Evolutionary conservation across 92 coral and sea anemone species (phyloP).

Genomic region (Zoanthus sansibaricus): DNA sequence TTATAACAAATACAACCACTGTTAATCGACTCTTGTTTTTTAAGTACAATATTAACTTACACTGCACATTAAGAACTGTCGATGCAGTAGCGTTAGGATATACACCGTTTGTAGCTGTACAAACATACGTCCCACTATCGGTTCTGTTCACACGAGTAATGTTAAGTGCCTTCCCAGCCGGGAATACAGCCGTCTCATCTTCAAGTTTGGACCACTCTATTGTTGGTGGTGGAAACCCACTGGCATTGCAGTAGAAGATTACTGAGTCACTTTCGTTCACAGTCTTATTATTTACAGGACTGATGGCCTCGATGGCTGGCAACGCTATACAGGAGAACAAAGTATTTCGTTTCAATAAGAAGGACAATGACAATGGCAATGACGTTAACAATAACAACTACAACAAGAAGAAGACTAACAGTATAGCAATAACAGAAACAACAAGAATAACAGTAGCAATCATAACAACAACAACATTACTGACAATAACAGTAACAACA

Average conservation of each 20-base stretch:
- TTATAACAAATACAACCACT: neutral
- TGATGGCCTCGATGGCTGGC: conserved; percentile 49
- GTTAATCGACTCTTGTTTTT: neutral
- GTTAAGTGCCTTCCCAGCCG: conserved; percentile 33
- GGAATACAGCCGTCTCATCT: conserved; percentile 3
- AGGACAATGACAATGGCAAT: no score
- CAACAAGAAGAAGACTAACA: no score
- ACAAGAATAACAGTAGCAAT: no score
- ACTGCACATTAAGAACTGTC: conserved; percentile 55
- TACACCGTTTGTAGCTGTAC: conserved; percentile 62
- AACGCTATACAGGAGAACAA: conserved; percentile 34
- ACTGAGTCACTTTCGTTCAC: conserved; percentile 49
- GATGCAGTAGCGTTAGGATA: conserved; percentile 43
- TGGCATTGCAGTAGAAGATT: conserved; percentile 58
- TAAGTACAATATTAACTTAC: conserved; percentile 38
- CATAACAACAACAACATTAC: no score
- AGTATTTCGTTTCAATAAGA: neutral
- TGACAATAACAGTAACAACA: no score
- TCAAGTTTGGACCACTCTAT: conserved; percentile 51
- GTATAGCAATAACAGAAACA: no score
- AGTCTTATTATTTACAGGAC: conserved; percentile 35
- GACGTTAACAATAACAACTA: no score
- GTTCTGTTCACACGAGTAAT: conserved; percentile 43
- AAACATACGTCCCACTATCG: conserved; percentile 50
- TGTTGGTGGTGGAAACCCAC: conserved; percentile 62